Evolutionary conservation across 2,888 invertebrate species (phyloP), one percentile per base, ranked within the genome.

Genomic region (Achlya flavicornis): DNA sequence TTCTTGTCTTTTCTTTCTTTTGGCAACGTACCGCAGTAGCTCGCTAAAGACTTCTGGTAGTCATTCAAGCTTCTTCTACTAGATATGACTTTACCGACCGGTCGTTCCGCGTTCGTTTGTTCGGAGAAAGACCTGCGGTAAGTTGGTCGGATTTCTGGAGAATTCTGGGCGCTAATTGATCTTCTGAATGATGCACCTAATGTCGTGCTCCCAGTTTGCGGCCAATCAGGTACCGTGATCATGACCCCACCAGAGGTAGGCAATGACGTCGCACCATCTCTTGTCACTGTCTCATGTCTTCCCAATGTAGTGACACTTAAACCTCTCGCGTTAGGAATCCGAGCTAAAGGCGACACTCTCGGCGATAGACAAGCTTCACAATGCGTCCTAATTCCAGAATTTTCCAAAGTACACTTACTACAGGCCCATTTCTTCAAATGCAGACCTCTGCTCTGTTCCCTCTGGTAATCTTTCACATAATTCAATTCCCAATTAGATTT

Each of bases 301-400:
- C 93, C 89, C 62, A 94, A 80, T 32, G 94, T 94, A 0, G 93
- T 93, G 0, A 94, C 92, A 69, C 93, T 92, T 3, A 93, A 73
- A 2, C 93, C 93, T 72, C 92, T 81, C 0, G 93, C 82, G 58
- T 91, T 93, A 1, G 93, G 86, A 57, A 91, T 84, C 61, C 92
- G 81, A 0, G 93, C 79, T 33, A 92, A 65, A 0, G 88, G 88
- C 4, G 87, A 88, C 7, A 92, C 92, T 72, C 95, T 91, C 0
- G 97, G 97, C 0, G 96, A 95, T 75, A 97, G 95, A 78, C 97
- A 97, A 0, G 97, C 96, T 76, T 96, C 96, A 85, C 97, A 97
- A 67, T 96, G 94, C 7, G 95, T 94, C 67, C 95, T 92, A 38
- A 95, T 94, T 0, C 95, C 94, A 62, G 95, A 94, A 88, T 97